These are phyloP conservation scores for Bubo bubo DNA, from an alignment of 2,113 vertebrate species.

Conservation along the genomic window DNA sequence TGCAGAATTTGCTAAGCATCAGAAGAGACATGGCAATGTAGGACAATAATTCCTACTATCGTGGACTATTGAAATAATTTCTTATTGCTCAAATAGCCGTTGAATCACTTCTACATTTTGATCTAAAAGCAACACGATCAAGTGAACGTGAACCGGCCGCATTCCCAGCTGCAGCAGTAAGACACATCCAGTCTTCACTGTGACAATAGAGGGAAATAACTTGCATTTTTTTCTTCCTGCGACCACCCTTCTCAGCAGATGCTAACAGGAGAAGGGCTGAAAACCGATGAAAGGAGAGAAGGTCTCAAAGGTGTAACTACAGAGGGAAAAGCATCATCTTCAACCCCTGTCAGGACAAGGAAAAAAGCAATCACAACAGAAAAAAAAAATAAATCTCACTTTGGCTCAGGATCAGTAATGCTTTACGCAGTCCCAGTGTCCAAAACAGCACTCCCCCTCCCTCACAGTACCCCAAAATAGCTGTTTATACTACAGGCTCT, in stretches of 20 bases:
- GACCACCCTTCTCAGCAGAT: neutral
- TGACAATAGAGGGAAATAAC: neutral
- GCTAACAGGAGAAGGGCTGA: neutral
- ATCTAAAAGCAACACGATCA: neutral
- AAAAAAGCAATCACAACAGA: neutral
- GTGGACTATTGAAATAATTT: neutral
- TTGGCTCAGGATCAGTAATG: neutral
- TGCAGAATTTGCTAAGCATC: neutral
- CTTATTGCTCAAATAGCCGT: neutral
- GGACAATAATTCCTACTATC: neutral
- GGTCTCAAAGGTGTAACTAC: neutral
- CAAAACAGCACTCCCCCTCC: neutral
- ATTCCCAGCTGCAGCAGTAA: neutral
- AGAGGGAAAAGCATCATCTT: neutral
- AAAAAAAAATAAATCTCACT: neutral
- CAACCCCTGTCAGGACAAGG: neutral
- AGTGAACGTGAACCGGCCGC: fast-evolving
- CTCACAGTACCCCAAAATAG: neutral
- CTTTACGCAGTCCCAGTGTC: neutral
- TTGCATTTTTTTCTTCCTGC: neutral
- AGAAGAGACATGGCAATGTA: neutral
- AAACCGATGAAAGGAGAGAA: neutral
- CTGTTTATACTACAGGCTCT: neutral
- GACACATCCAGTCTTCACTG: neutral
- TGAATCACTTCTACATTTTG: neutral